Conservation (phyloP, 2,888 invertebrate species). For the Tineola bisselliella region DNA sequence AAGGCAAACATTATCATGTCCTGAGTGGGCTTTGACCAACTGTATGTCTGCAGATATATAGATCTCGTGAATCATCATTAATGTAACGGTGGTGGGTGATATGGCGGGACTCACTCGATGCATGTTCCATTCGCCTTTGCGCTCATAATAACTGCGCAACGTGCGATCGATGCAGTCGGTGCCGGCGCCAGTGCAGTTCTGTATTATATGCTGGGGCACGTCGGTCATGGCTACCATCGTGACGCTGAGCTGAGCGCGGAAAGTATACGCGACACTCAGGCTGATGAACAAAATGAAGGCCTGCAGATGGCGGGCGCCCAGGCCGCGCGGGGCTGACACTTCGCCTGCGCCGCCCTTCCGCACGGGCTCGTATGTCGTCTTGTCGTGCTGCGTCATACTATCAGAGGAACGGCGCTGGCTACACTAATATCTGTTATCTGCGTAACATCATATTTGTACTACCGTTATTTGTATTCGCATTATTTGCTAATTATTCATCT, state of each 20-base stretch:
- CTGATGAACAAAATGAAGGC: slow-evolving; percentile 33
- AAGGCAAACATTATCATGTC: slow-evolving; percentile 57
- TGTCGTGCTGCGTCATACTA: background rate
- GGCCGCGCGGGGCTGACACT: slow-evolving; percentile 23
- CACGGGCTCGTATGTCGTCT: background rate
- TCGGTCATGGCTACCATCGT: slow-evolving; percentile 47
- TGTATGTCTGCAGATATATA: slow-evolving; percentile 29
- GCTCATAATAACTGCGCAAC: background rate
- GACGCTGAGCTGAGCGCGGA: slow-evolving; percentile 34
- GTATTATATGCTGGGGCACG: background rate
- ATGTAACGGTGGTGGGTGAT: background rate
- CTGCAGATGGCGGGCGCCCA: slow-evolving; percentile 40
- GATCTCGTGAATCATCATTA: background rate
- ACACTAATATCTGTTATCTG: background rate
- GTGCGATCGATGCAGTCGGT: background rate
- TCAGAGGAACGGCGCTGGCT: background rate
- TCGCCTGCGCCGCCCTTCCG: background rate
- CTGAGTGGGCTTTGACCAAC: slow-evolving; percentile 41
- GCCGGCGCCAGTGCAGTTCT: background rate
- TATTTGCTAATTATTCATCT: background rate
- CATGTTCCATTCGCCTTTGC: slow-evolving; percentile 25
- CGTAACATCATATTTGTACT: background rate
- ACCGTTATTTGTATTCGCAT: background rate
- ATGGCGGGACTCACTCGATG: slow-evolving; percentile 31
- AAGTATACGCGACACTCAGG: slow-evolving; percentile 28